phyloP scores from a whole-genome alignment of 1,140 invertebrate genomes.

The Anastatus disparis region DNA sequence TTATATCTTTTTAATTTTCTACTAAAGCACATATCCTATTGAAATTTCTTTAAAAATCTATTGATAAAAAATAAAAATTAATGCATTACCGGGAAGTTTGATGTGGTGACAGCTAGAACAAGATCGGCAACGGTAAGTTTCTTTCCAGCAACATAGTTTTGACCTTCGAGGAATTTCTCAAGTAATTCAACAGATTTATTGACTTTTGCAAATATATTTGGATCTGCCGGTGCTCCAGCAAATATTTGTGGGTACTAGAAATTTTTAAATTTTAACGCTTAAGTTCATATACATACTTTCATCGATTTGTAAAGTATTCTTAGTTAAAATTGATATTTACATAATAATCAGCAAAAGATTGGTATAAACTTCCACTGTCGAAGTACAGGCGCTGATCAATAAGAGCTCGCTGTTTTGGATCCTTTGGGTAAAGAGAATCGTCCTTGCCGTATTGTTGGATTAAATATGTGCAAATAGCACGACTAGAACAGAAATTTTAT shows the following conservation, averaged over 20 bases:
- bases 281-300: background rate
- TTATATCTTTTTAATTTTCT: too few relatives aligned
- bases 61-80: background rate
- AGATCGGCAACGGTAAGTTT: constrained; percentile 81
- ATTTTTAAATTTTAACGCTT: too few relatives aligned
- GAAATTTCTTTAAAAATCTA: too few relatives aligned
- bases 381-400: constrained; percentile 82
- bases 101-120: constrained; percentile 70
- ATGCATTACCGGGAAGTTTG: constrained; percentile 64
- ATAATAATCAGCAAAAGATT: constrained; percentile 73
- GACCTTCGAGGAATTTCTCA: constrained; percentile 75
- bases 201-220: constrained; percentile 73
- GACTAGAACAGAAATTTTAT: too few relatives aligned
- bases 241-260: constrained; percentile 71
- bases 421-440: constrained; percentile 76
- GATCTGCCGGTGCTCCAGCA: constrained; percentile 70
- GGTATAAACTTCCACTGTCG: constrained; percentile 76
- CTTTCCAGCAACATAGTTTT: constrained; percentile 75
- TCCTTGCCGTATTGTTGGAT: constrained; percentile 78
- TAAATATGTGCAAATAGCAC: constrained; percentile 79
- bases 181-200: constrained; percentile 72
- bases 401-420: constrained; percentile 74
- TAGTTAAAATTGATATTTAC: constrained; percentile 62
- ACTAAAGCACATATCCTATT: background rate
- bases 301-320: background rate